Evolutionary conservation across 2,888 invertebrate species (phyloP).

Genomic region (Pantelozetes paolii): DNA sequence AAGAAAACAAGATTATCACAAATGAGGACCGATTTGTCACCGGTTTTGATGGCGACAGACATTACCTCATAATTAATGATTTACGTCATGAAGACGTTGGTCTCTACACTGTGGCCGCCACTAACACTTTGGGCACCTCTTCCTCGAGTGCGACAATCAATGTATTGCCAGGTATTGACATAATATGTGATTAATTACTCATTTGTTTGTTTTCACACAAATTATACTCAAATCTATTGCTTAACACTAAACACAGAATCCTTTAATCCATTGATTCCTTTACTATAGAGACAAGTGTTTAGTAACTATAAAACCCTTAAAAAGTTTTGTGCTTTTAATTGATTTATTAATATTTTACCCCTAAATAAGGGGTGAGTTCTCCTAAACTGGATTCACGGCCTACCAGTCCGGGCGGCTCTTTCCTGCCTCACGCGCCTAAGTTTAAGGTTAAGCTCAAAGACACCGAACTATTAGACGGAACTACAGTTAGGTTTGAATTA

Average conservation of each 20-base stretch:
- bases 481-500: slow-evolving; percentile 80
- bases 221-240: too few relatives aligned
- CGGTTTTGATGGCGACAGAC: slow-evolving; percentile 64
- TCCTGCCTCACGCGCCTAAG: slow-evolving; percentile 62
- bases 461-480: slow-evolving; percentile 78
- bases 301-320: too few relatives aligned
- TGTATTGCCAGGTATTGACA: slow-evolving; percentile 57
- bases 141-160: slow-evolving; percentile 81
- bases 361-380: not conserved
- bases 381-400: slow-evolving; percentile 44
- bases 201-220: too few relatives aligned
- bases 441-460: slow-evolving; percentile 80
- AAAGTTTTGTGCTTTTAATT: too few relatives aligned
- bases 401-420: slow-evolving; percentile 47
- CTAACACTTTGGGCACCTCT: slow-evolving; percentile 67
- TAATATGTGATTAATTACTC: too few relatives aligned
- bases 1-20: slow-evolving; percentile 75
- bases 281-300: too few relatives aligned
- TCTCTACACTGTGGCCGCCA: slow-evolving; percentile 81
- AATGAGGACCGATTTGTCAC: slow-evolving; percentile 58
- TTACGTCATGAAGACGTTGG: slow-evolving; percentile 71
- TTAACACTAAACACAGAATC: too few relatives aligned
- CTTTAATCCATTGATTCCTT: too few relatives aligned
- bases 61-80: slow-evolving; percentile 66
- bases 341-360: too few relatives aligned